Conservation (phyloP, 92 coral and sea anemone species). For the Epizoanthus illoricatus region DNA sequence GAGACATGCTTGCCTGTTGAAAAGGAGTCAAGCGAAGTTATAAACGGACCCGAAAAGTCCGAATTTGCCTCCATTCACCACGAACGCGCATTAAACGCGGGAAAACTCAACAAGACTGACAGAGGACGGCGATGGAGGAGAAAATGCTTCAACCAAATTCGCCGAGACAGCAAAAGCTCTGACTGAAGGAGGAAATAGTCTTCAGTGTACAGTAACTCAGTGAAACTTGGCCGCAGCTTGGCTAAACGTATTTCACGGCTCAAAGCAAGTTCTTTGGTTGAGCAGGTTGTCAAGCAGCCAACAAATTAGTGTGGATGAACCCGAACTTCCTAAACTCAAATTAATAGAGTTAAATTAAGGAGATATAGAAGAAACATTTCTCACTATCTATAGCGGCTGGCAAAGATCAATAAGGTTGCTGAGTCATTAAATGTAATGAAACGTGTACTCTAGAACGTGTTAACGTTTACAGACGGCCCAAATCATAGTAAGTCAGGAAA, state of each 20-base stretch:
- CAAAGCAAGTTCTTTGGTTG: too few relatives aligned
- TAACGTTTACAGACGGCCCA: background rate
- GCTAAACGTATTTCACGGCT: background rate
- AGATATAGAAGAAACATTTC: background rate
- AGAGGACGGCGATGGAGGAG: constrained; percentile 84
- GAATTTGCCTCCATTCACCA: constrained; percentile 84
- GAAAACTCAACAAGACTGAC: constrained; percentile 73
- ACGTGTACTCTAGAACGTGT: background rate
- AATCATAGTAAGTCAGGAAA: background rate
- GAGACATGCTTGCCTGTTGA: constrained; percentile 43
- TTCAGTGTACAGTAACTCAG: background rate
- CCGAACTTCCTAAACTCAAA: background rate
- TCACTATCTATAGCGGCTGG: too few relatives aligned
- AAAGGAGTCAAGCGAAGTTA: constrained; percentile 27
- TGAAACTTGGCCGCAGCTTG: background rate
- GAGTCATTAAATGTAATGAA: constrained; percentile 8
- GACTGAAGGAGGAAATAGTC: constrained; percentile 29
- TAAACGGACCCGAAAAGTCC: constrained; percentile 45
- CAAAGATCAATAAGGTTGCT: background rate
- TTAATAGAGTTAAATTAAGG: background rate
- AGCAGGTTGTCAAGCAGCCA: too few relatives aligned
- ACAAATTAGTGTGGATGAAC: too few relatives aligned
- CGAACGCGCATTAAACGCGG: constrained; percentile 87
- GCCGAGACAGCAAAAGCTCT: constrained; percentile 47
- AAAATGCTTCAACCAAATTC: constrained; percentile 46